Percentiles rank a stretch among this genome's conserved stretches.
These are phyloP conservation scores for Merodon equestris DNA, from an alignment of 2,888 invertebrate species.

Conservation along the genomic window DNA sequence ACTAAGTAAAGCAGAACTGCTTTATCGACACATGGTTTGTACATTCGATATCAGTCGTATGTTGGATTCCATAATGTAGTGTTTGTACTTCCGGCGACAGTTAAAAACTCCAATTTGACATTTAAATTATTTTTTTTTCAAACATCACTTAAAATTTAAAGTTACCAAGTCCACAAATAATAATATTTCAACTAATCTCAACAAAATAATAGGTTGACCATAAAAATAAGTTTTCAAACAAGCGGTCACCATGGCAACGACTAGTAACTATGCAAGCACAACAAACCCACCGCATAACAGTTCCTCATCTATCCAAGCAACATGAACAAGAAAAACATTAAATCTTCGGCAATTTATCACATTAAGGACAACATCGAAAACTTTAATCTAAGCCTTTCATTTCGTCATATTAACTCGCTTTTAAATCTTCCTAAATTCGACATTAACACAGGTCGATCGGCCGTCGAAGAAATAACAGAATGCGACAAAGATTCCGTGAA, in stretches of 20 bases:
- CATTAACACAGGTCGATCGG: constrained; percentile 45
- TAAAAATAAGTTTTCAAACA: background rate
- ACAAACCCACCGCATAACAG: background rate
- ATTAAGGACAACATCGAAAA: constrained; percentile 73
- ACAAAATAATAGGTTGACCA: background rate
- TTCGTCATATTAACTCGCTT: constrained; percentile 75
- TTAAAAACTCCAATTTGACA: no score
- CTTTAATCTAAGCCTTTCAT: constrained; percentile 71
- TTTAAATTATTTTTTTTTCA: no score
- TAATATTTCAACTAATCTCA: no score
- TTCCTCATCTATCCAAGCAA: background rate
- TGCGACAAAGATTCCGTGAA: constrained; percentile 57
- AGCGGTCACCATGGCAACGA: constrained; percentile 20
- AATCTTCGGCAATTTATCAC: constrained; percentile 76
- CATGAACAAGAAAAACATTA: constrained; percentile 71
- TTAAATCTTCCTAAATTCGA: constrained; percentile 77
- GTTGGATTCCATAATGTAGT: no score
- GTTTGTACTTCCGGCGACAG: no score
- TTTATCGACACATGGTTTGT: no score
- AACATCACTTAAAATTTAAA: no score
- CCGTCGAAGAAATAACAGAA: background rate
- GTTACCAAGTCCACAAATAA: no score
- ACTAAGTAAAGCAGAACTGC: no score
- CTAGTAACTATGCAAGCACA: constrained; percentile 11
- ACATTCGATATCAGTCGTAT: no score